Percentiles rank a stretch among this genome's conserved stretches.
Evolutionary conservation across 2,797 vertebrate genomes (phyloP).

Genomic region (Myiothlypis chrysogaster): DNA sequence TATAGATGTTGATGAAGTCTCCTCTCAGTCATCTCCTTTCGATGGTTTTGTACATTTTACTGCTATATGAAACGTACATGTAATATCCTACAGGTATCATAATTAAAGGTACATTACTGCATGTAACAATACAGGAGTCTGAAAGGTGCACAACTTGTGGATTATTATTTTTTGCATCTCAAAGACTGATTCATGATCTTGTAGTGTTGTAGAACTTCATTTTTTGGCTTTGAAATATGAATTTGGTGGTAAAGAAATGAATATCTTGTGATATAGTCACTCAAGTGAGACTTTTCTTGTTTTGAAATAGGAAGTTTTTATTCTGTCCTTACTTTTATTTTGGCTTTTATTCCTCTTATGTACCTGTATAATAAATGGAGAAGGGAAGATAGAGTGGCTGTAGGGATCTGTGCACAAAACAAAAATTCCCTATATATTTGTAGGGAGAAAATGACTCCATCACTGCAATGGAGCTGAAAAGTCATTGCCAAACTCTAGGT

Average conservation of each 20-base stretch:
- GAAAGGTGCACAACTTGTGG: background rate
- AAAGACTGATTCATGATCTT: background rate
- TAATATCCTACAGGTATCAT: background rate
- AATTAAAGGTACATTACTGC: background rate
- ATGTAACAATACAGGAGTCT: background rate
- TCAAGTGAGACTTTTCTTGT: background rate
- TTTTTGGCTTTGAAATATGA: background rate
- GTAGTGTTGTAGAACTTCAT: background rate
- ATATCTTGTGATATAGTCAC: background rate
- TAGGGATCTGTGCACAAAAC: background rate
- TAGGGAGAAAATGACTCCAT: background rate
- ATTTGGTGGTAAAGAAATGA: background rate
- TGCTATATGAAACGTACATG: background rate
- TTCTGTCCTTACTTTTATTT: background rate
- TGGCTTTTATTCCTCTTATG: background rate
- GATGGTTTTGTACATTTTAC: background rate
- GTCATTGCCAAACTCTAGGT: background rate
- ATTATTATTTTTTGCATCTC: background rate
- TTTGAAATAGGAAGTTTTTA: background rate
- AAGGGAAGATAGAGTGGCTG: background rate
- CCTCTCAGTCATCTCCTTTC: accelerated
- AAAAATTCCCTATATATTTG: background rate
- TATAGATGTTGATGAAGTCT: background rate
- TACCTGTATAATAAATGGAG: background rate
- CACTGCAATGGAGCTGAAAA: background rate